phyloP scores from a whole-genome alignment of 1,140 invertebrate genomes.

The Dufourea novaeangliae region DNA sequence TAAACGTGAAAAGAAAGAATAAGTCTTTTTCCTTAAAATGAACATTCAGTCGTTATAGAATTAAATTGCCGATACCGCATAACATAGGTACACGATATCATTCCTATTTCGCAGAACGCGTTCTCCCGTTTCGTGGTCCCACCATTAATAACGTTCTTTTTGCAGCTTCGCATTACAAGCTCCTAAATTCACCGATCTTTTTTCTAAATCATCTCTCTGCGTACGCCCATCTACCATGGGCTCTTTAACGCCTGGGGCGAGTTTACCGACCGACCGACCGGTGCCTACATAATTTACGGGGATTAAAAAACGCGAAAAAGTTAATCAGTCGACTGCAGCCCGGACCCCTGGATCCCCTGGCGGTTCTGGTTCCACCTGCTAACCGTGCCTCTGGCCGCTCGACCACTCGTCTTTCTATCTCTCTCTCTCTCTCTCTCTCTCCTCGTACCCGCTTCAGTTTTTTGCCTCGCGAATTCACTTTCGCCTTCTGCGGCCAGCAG shows the following conservation, averaged over 20 bases:
- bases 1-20: no score
- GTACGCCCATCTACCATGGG: no score
- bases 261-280: constrained; percentile 33
- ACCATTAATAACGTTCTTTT: no score
- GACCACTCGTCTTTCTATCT: constrained; percentile 16
- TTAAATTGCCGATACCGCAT: no score
- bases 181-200: neutral
- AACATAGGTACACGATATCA: no score
- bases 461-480: constrained; percentile 37
- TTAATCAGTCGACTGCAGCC: constrained; percentile 54
- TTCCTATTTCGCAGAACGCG: no score
- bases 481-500: neutral
- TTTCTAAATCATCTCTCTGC: neutral
- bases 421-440: no score
- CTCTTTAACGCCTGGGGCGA: constrained; percentile 52
- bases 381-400: neutral
- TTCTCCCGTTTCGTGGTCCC: no score
- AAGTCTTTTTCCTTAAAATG: no score
- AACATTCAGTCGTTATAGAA: no score
- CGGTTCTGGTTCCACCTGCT: constrained; percentile 5
- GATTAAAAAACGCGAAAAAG: constrained; percentile 63
- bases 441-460: neutral
- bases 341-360: neutral
- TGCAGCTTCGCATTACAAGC: neutral
- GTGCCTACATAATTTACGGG: constrained; percentile 59